phyloP scores from a whole-genome alignment of 2,113 vertebrate genomes.

The Laticauda laticaudata region DNA sequence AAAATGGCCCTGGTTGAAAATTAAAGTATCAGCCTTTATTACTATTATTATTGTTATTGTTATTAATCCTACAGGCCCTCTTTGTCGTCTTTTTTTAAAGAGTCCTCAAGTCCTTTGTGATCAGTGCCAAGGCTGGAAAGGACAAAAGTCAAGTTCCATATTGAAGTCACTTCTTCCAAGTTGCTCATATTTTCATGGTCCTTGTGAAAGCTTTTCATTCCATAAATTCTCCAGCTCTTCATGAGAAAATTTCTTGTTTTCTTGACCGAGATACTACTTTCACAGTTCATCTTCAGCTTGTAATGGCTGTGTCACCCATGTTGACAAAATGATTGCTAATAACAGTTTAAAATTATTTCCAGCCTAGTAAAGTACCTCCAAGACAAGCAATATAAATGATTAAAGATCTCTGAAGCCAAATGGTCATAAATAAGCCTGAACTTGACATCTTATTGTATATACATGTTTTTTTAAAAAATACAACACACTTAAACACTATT shows the following conservation, averaged over 20 bases:
- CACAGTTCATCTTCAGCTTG: constrained; percentile 60
- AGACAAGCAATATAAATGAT: constrained; percentile 70
- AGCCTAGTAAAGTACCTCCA: constrained; percentile 71
- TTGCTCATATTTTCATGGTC: constrained; percentile 47
- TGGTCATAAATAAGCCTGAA: constrained; percentile 79
- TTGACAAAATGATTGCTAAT: constrained; percentile 55
- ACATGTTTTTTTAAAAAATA: constrained; percentile 75
- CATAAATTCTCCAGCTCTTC: constrained; percentile 9
- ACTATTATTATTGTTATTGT: constrained; percentile 48
- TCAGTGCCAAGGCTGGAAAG: constrained; percentile 60
- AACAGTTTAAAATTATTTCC: constrained; percentile 71
- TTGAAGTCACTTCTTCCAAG: constrained; percentile 57
- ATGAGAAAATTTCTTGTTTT: constrained; percentile 9
- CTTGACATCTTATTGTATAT: constrained; percentile 81
- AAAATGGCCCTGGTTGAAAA: constrained; percentile 73
- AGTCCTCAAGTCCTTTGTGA: constrained; percentile 66
- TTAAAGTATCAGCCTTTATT: constrained; percentile 76
- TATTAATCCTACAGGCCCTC: constrained; percentile 68
- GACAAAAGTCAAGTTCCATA: constrained; percentile 59
- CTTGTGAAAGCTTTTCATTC: constrained; percentile 33
- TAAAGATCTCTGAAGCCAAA: constrained; percentile 66
- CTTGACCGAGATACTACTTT: constrained; percentile 27
- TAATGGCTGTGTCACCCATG: constrained; percentile 51
- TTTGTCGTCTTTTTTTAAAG: constrained; percentile 40
- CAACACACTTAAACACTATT: constrained; percentile 76